These are phyloP conservation scores for Nerophis lumbriciformis DNA, from an alignment of 2,113 vertebrate genomes.

Conservation along the genomic window DNA sequence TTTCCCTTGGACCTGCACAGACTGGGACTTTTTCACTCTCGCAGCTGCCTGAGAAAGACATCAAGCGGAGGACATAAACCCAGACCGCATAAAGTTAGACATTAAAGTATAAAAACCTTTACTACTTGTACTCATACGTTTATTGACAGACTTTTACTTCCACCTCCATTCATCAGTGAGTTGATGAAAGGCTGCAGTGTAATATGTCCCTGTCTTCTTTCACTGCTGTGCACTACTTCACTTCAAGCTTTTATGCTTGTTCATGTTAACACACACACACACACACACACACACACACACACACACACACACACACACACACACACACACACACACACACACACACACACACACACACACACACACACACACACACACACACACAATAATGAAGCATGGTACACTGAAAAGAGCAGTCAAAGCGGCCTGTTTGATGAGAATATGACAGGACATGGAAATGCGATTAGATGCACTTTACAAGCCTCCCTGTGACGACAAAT, in stretches of 20 bases:
- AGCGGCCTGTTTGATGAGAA: slow-evolving; percentile 61
- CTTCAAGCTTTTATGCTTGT: slow-evolving; percentile 33
- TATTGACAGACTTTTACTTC: not conserved
- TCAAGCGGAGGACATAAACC: slow-evolving; percentile 3
- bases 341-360: slow-evolving; percentile 2
- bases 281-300: slow-evolving; percentile 7
- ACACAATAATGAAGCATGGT: not conserved
- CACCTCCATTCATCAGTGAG: slow-evolving; percentile 19
- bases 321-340: slow-evolving; percentile 3
- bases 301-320: slow-evolving; percentile 18
- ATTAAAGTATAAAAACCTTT: not conserved
- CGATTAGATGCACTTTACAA: slow-evolving; percentile 51
- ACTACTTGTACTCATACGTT: too few species aligned
- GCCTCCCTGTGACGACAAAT: slow-evolving; percentile 22
- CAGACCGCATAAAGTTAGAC: not conserved
- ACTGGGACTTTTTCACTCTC: slow-evolving; percentile 34
- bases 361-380: slow-evolving; percentile 7
- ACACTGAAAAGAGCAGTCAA: slow-evolving; percentile 41
- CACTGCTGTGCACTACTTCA: slow-evolving; percentile 29
- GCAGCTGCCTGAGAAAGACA: slow-evolving; percentile 25
- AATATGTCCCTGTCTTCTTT: slow-evolving; percentile 43
- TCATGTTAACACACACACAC: slow-evolving; percentile 21
- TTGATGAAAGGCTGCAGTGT: slow-evolving; percentile 27
- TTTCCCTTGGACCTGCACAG: slow-evolving; percentile 53
- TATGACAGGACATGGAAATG: slow-evolving; percentile 48